Evolutionary conservation across 2,113 vertebrate genomes (phyloP).

Genomic region (Nesogale talazaci): DNA sequence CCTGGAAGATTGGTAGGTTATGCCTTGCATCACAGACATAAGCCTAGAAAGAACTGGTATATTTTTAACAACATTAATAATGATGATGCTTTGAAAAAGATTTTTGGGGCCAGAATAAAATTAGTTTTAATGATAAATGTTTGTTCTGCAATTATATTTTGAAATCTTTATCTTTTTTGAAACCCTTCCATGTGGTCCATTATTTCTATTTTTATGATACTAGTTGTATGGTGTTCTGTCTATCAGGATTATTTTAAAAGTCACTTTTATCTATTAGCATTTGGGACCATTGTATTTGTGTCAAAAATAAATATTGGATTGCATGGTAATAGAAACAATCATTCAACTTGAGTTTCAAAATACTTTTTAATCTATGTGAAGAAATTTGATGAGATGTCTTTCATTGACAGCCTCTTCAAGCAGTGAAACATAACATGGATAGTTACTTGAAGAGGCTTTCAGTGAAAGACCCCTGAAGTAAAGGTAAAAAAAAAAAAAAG

Average conservation of each 20-base stretch:
- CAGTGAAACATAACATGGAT: too few species aligned
- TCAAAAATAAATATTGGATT: not conserved
- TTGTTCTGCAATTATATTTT: not conserved
- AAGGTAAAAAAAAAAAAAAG: not conserved
- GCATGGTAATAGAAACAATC: not conserved
- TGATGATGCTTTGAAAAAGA: not conserved
- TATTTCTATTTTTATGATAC: not conserved
- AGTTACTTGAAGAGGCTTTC: too few species aligned
- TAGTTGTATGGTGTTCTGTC: too few species aligned
- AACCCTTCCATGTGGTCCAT: not conserved
- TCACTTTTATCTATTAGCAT: not conserved
- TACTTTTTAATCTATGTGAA: not conserved
- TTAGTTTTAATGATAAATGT: not conserved
- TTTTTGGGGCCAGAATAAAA: not conserved
- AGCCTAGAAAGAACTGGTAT: not conserved
- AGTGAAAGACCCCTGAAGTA: too few species aligned
- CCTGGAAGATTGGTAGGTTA: too few species aligned
- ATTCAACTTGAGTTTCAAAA: not conserved
- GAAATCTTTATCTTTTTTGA: not conserved
- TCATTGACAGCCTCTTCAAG: too few species aligned
- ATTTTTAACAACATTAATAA: not conserved
- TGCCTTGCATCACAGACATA: too few species aligned
- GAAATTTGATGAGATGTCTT: not conserved
- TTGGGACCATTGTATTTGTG: not conserved
- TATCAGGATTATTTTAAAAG: not conserved